A percentile compares a stretch with the other conserved stretches of the same genome.
phyloP scores from a whole-genome alignment of 2,888 invertebrate species.

The Zootermopsis nevadensis region DNA sequence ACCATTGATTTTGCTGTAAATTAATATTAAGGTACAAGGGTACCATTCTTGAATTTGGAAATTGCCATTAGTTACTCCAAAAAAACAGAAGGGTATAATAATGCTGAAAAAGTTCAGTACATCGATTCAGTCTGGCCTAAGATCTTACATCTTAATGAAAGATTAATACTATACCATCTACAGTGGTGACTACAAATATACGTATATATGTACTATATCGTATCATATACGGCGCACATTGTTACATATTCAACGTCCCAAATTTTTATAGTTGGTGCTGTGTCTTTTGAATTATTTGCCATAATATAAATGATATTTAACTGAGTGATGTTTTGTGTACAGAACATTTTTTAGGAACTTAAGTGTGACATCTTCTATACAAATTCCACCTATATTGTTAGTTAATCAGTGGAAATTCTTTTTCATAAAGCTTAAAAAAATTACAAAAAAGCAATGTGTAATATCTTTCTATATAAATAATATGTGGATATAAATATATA shows the following conservation, averaged over 20 bases:
- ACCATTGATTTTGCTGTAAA: not conserved
- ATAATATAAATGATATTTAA: constrained; percentile 44
- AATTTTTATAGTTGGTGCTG: constrained; percentile 49
- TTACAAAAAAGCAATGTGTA: constrained; percentile 20
- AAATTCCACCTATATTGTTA: constrained; percentile 19
- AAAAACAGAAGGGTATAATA: not conserved
- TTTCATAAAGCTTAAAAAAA: constrained; percentile 34
- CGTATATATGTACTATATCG: constrained; percentile 14
- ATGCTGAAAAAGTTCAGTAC: constrained; percentile 33
- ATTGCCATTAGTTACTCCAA: not conserved
- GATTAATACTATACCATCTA: not conserved
- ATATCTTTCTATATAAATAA: constrained; percentile 41
- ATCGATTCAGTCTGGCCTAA: constrained; percentile 49
- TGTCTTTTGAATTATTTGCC: constrained; percentile 48
- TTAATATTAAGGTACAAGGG: not conserved
- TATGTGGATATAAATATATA: constrained; percentile 41
- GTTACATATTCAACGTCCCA: constrained; percentile 46
- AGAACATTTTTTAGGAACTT: constrained; percentile 38
- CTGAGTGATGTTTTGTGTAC: constrained; percentile 38
- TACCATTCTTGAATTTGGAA: not conserved
- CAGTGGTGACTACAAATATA: constrained; percentile 11
- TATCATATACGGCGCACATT: constrained; percentile 44
- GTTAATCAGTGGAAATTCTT: constrained; percentile 31
- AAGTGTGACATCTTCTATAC: constrained; percentile 39
- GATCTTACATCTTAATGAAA: constrained; percentile 5